phyloP scores from a whole-genome alignment of 2,113 vertebrate genomes.

The Phalacrocorax aristotelis region DNA sequence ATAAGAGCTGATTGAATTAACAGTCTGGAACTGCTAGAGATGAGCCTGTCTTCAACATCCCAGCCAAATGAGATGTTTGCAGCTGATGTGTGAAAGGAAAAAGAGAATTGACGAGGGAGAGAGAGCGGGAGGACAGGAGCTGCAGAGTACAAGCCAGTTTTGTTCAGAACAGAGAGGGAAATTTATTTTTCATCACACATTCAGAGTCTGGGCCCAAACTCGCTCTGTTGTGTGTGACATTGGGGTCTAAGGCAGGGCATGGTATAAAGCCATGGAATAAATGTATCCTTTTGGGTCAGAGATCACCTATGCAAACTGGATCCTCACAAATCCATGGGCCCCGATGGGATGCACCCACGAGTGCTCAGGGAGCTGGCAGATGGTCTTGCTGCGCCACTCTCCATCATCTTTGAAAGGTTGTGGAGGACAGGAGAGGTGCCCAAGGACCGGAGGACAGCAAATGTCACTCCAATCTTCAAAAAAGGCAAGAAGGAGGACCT shows the following conservation, averaged over 20 bases:
- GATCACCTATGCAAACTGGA: too few relatives aligned
- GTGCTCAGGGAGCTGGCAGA: too few relatives aligned
- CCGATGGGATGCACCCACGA: too few relatives aligned
- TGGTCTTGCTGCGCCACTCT: too few relatives aligned
- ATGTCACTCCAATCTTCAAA: too few relatives aligned
- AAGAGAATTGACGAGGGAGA: slow-evolving; percentile 28
- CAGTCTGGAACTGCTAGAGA: slow-evolving; percentile 54
- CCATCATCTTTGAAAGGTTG: too few relatives aligned
- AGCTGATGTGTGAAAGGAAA: slow-evolving; percentile 59
- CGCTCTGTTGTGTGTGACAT: not conserved
- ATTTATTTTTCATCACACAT: not conserved
- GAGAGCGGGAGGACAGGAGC: slow-evolving; percentile 8
- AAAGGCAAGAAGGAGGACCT: too few relatives aligned
- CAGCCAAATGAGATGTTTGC: slow-evolving; percentile 57
- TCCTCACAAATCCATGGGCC: too few relatives aligned
- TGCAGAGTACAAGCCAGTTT: not conserved
- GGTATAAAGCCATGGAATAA: not conserved
- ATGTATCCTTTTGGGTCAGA: not conserved
- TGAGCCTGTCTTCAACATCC: slow-evolving; percentile 38
- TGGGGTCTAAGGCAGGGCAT: not conserved
- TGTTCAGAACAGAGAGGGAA: not conserved
- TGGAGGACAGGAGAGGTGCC: too few relatives aligned
- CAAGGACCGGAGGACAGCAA: too few relatives aligned
- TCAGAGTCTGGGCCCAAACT: not conserved
- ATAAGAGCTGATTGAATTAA: slow-evolving; percentile 54